Evolutionary conservation across 1,140 invertebrate species (phyloP).

Genomic region (Alviniconcha marisindica): DNA sequence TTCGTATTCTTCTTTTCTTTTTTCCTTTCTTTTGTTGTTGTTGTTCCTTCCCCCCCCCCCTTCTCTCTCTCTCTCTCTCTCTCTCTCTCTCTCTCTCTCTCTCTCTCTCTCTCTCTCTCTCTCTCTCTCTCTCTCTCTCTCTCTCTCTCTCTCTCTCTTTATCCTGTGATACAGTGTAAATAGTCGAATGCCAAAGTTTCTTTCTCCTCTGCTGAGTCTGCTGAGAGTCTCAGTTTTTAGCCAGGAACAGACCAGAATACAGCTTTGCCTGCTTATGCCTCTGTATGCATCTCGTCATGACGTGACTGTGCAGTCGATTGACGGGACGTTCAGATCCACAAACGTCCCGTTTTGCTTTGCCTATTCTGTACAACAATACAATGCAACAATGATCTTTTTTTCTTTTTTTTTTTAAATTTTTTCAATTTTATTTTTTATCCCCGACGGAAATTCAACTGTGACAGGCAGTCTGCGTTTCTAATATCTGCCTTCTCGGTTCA

Average conservation of each 20-base stretch:
- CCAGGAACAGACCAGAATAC: background rate
- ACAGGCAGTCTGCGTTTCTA: too few species aligned
- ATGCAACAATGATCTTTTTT: too few species aligned
- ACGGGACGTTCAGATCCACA: background rate
- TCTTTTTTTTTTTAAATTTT: too few species aligned
- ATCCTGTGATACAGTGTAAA: background rate
- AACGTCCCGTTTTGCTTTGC: too few species aligned
- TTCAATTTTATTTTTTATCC: too few species aligned
- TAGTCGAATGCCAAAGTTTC: background rate
- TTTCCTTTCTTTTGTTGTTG: background rate
- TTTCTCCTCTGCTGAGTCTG: background rate
- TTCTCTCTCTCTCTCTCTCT: background rate
- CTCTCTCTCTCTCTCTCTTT: background rate
- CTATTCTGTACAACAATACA: too few species aligned
- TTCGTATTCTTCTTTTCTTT: background rate
- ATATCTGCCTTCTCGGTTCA: too few species aligned
- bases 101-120: conserved; percentile 19
- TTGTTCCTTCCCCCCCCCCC: background rate
- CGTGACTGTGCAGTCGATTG: background rate
- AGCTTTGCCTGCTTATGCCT: background rate
- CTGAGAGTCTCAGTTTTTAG: background rate
- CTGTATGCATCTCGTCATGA: background rate
- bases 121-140: conserved; percentile 19
- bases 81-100: background rate
- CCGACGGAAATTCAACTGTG: too few species aligned